Evolutionary conservation across 2,797 vertebrate species (phyloP).

Genomic region (Danio tinwini): DNA sequence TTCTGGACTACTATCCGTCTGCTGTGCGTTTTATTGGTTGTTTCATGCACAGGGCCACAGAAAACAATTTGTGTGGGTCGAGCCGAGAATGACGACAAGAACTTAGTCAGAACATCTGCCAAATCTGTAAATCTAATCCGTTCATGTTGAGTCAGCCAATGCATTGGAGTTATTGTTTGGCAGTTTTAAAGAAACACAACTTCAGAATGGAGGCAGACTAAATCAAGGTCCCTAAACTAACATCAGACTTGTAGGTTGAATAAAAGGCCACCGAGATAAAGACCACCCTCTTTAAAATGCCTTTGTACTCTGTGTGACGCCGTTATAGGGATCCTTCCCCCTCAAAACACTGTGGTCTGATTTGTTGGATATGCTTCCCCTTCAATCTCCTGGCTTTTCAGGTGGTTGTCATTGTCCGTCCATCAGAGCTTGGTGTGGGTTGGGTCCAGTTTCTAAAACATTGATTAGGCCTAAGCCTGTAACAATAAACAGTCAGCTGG

Average conservation of each 20-base stretch:
- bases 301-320: constrained; percentile 43
- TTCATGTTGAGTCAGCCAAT: constrained; percentile 17
- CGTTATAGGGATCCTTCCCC: constrained; percentile 10
- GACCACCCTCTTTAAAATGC: constrained; percentile 47
- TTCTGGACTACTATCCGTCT: constrained; percentile 62
- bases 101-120: constrained; percentile 43
- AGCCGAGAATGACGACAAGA: constrained; percentile 11
- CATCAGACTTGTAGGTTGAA: constrained; percentile 43
- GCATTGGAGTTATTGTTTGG: constrained; percentile 4
- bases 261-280: constrained; percentile 33
- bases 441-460: constrained; percentile 84
- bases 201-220: constrained; percentile 20
- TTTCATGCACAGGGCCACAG: constrained; percentile 13
- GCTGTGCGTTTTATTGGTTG: constrained; percentile 30
- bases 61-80: constrained; percentile 12
- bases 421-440: constrained; percentile 77
- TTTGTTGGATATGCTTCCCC: constrained; percentile 34
- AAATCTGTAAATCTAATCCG: constrained; percentile 50
- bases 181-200: constrained; percentile 13
- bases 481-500: constrained; percentile 87
- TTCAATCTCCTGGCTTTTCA: constrained; percentile 30
- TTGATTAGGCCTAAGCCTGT: constrained; percentile 79
- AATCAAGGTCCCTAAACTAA: constrained; percentile 28
- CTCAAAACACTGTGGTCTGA: constrained; percentile 28
- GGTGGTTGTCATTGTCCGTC: constrained; percentile 83